Conservation (phyloP, 2,797 vertebrate genomes). For the Tragelaphus eurycerus region DNA sequence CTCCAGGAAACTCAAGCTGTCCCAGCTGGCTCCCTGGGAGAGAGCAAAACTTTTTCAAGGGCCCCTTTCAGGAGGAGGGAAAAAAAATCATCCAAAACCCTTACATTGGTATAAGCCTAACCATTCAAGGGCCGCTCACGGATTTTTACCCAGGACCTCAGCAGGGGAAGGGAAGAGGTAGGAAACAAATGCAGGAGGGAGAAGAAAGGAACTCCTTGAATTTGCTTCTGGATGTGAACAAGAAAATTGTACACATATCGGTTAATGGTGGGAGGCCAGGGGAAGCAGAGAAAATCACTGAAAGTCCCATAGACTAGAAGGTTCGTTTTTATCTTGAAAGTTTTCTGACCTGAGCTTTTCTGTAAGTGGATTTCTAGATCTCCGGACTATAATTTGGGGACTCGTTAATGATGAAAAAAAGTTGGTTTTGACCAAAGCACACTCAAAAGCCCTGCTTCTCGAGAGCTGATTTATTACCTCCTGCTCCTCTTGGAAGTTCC, state of each 20-base stretch:
- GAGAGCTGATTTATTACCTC: background rate
- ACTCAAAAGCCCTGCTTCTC: background rate
- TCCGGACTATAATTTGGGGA: constrained; percentile 47
- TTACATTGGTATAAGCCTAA: background rate
- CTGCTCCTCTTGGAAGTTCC: background rate
- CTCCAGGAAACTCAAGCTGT: constrained; percentile 35
- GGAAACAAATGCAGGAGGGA: background rate
- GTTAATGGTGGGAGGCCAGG: background rate
- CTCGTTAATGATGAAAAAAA: constrained; percentile 15
- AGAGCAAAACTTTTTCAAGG: constrained; percentile 50
- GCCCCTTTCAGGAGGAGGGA: constrained; percentile 37
- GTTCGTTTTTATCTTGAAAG: background rate
- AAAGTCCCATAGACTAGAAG: background rate
- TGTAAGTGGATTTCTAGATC: constrained; percentile 1
- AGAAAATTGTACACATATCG: background rate
- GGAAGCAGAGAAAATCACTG: background rate
- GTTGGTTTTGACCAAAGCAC: constrained; percentile 33
- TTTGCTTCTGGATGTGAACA: background rate
- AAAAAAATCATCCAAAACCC: background rate
- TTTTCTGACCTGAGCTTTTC: constrained; percentile 49
- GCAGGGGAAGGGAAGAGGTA: background rate
- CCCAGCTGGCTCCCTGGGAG: constrained; percentile 4
- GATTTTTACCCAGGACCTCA: background rate
- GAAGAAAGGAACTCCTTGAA: constrained; percentile 33
- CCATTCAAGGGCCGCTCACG: background rate